Conservation (phyloP, 2,888 invertebrate species). For the Zaprionus obscuricornis region DNA sequence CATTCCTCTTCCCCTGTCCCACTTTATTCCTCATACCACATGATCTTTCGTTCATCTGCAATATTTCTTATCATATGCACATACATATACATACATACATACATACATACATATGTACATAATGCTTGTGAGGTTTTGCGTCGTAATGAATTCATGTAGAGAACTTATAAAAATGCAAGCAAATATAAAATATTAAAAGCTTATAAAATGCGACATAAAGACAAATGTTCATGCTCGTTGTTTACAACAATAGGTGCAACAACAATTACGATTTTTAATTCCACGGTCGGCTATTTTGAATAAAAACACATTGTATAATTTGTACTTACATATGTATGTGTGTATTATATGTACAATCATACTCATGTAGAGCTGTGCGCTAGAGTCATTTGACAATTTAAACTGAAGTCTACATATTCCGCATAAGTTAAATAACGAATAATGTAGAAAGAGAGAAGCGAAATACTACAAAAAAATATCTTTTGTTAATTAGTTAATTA, state of each 20-base stretch:
- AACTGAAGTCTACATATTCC: constrained; percentile 31
- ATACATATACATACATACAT: too few species aligned
- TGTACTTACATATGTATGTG: constrained; percentile 11
- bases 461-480: constrained; percentile 10
- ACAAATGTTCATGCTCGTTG: constrained; percentile 45
- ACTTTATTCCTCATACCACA: too few species aligned
- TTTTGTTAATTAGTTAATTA: constrained; percentile 43
- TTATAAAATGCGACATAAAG: constrained; percentile 44
- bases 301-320: constrained; percentile 11
- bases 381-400: neutral
- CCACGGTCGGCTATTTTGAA: constrained; percentile 33
- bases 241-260: constrained; percentile 43
- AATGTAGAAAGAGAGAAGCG: constrained; percentile 1
- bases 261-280: constrained; percentile 26
- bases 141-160: constrained; percentile 53
- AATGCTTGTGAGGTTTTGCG: too few species aligned
- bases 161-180: constrained; percentile 47
- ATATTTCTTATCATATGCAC: too few species aligned
- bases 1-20: too few species aligned
- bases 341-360: too few species aligned
- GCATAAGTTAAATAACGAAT: constrained; percentile 30
- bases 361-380: neutral
- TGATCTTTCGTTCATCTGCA: too few species aligned
- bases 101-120: too few species aligned
- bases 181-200: constrained; percentile 64